These are phyloP conservation scores for Conopomorpha cramerella DNA, from an alignment of 1,140 invertebrate genomes.

Conservation along the genomic window DNA sequence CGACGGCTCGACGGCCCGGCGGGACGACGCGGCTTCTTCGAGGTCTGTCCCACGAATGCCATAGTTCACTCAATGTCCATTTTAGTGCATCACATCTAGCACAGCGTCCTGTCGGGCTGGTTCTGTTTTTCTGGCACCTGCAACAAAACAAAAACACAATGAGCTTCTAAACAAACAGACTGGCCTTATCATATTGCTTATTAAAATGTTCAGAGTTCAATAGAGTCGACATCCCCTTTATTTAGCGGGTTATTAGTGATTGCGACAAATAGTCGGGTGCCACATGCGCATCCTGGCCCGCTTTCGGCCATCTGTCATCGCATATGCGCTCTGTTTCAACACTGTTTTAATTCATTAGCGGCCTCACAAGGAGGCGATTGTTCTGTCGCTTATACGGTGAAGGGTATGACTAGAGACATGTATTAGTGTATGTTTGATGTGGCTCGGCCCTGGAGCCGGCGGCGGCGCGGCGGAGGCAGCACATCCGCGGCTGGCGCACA, in stretches of 20 bases:
- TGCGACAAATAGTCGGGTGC: constrained; percentile 33
- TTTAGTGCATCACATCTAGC: no score
- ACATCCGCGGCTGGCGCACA: constrained; percentile 41
- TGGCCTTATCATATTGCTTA: background rate
- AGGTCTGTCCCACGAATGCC: no score
- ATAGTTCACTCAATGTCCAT: no score
- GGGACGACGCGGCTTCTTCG: no score
- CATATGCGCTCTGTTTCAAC: constrained; percentile 42
- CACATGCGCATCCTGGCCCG: constrained; percentile 40
- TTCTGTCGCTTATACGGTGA: constrained; percentile 22
- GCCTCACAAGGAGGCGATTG: constrained; percentile 30
- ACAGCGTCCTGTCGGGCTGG: constrained; percentile 54
- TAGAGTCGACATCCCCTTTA: constrained; percentile 1
- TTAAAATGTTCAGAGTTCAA: background rate
- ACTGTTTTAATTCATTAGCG: constrained; percentile 53
- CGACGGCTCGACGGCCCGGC: no score
- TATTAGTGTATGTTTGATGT: no score
- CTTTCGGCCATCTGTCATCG: constrained; percentile 52
- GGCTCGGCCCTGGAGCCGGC: no score
- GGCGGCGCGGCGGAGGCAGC: constrained; percentile 23
- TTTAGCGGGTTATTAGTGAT: constrained; percentile 23
- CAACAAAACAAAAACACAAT: constrained; percentile 53
- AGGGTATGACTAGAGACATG: no score
- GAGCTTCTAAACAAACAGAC: no score
- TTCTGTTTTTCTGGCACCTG: constrained; percentile 55